These are phyloP conservation scores for Diadophis punctatus DNA, from an alignment of 2,113 vertebrate genomes.

Conservation along the genomic window DNA sequence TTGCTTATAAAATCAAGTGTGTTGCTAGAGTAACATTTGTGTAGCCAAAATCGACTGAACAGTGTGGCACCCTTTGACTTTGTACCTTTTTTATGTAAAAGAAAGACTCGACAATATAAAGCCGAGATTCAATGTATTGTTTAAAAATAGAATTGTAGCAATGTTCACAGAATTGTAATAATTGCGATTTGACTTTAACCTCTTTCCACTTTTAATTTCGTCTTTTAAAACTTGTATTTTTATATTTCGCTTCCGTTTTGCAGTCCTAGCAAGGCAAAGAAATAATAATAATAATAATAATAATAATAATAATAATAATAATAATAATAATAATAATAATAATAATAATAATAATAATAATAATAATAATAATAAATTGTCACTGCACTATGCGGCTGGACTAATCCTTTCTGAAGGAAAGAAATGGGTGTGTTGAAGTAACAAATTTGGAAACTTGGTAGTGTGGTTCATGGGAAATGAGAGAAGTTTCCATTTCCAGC, in stretches of 20 bases:
- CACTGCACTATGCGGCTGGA: not conserved
- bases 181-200: not conserved
- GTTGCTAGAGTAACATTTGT: not conserved
- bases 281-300: not conserved
- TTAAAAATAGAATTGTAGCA: not conserved
- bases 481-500: not conserved
- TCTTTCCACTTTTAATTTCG: not conserved
- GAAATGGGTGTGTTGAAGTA: not conserved
- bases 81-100: not conserved
- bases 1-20: not conserved
- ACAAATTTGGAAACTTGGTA: not conserved
- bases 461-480: not conserved
- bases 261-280: not conserved
- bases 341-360: too few relatives aligned
- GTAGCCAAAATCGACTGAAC: not conserved
- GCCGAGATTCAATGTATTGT: not conserved
- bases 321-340: too few relatives aligned
- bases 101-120: not conserved
- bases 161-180: not conserved
- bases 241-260: not conserved
- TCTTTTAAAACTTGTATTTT: not conserved
- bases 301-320: too few relatives aligned
- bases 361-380: too few relatives aligned
- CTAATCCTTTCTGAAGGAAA: not conserved
- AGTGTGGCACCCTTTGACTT: not conserved